These are phyloP conservation scores for Sinella curviseta DNA, from an alignment of 1,140 invertebrate species.

Conservation along the genomic window DNA sequence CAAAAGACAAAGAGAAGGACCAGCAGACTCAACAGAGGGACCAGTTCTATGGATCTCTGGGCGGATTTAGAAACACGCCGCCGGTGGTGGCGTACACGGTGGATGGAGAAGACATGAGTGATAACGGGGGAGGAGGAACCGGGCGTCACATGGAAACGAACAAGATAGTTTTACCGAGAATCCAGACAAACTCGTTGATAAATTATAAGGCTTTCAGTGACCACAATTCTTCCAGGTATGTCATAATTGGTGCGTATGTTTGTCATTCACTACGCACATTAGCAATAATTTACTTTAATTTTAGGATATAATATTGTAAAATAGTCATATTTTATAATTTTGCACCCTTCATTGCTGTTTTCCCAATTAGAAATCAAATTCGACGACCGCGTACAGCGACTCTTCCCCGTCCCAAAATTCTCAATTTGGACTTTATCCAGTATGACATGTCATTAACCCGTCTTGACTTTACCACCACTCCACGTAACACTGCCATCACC, in stretches of 20 bases:
- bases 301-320: neutral
- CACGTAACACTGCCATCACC: neutral
- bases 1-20: neutral
- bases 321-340: neutral
- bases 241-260: too few species aligned
- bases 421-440: slow-evolving; percentile 46
- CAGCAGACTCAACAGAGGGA: neutral
- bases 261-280: too few species aligned
- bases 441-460: slow-evolving; percentile 48
- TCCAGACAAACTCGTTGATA: neutral
- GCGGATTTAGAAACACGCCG: neutral
- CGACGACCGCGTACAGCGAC: slow-evolving; percentile 40
- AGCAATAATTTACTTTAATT: neutral
- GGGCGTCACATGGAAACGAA: neutral
- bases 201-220: neutral
- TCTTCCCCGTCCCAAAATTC: slow-evolving; percentile 43
- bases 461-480: slow-evolving; percentile 38
- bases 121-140: neutral
- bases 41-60: neutral
- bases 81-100: neutral
- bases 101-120: neutral
- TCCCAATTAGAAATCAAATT: neutral
- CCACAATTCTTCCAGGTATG: neutral
- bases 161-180: neutral
- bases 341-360: too few species aligned